Base-by-base conservation (phyloP, 1,140 invertebrate genomes). In the Yoshiicerus persimilis region DNA sequence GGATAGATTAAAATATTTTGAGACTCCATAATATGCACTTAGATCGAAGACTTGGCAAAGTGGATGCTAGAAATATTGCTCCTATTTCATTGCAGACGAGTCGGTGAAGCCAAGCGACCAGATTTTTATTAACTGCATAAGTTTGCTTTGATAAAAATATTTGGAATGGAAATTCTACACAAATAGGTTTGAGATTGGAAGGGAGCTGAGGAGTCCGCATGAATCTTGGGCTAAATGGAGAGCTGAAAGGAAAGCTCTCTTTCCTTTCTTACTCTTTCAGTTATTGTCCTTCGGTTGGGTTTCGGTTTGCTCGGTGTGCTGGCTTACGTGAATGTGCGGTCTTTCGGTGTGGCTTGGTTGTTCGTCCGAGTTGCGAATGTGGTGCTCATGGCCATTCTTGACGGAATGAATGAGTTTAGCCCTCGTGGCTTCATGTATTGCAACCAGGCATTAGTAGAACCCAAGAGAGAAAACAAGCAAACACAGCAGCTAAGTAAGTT, bases 381-480 rank as follows among this genome's bases (percentile, higher is more conserved):
- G 47, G 23, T 30, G 64, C 23, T 70, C 64, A 56, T 80, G 75
- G 16, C 75, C 75, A 38, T 80, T 30, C n/a, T 38, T 32, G 5
- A 34, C 20, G n/a, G 27, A 38, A 36, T 80, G 75, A 80, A 80
- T 36, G 75, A 38, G 30, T 30, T 32, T 30, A 32, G 25, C 30
- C 75, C 36, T 16, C 16, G 75, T 32, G 64, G 27, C 5, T n/a
- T 80, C 32, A 80, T 80, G 34, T 80, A 80, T 80, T 80, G 32
- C 32, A 8, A 36, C 16, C 41, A 47, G 16, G 27, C 27, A 36
- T 36, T 16, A 75, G 70, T 34, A 20, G 30, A 77, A n/a, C 75
- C 75, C 75, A 80, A 16, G 75, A 80, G 75, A 80, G 75, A 80
- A 80, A 80, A 70, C 66, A 70, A 70, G 9, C 66, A 70, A 80